Evolutionary conservation across 2,888 invertebrate species (phyloP).

Genomic region (Pachymerium ferrugineum): DNA sequence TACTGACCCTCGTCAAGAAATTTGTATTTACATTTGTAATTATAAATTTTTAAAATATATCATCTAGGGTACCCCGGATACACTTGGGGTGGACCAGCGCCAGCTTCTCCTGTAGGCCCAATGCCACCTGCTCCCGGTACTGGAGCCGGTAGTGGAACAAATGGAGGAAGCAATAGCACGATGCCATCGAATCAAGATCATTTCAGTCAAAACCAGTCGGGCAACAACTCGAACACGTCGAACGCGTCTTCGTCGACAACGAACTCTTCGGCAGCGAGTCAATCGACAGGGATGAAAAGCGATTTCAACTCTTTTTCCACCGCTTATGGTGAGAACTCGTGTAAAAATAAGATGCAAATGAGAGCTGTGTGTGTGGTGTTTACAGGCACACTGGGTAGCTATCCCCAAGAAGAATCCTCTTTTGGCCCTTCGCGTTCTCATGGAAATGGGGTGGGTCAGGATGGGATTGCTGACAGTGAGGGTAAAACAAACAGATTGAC

Average conservation of each 20-base stretch:
- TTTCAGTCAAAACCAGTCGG: neutral
- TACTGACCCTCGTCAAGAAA: too few relatives aligned
- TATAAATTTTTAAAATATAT: too few relatives aligned
- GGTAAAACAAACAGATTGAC: neutral
- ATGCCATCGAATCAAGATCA: neutral
- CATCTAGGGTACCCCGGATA: constrained; percentile 6
- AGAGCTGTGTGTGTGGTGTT: neutral
- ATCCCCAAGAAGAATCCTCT: constrained; percentile 32
- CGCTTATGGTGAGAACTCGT: neutral
- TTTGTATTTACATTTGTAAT: too few relatives aligned
- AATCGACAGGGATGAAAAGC: neutral
- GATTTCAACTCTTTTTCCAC: neutral
- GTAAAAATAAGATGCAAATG: neutral
- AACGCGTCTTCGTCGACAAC: neutral
- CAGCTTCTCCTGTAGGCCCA: neutral
- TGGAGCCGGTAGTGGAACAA: neutral
- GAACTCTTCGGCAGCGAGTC: neutral
- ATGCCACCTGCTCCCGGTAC: neutral
- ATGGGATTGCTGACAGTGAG: constrained; percentile 27
- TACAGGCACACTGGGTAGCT: constrained; percentile 30
- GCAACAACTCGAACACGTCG: neutral
- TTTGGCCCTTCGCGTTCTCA: constrained; percentile 32
- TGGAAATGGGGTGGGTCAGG: constrained; percentile 30
- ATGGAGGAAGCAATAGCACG: neutral
- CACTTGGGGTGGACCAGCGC: constrained; percentile 11